These are phyloP conservation scores for Hipparchia sbordonii DNA, from an alignment of 2,888 invertebrate genomes.

Conservation along the genomic window DNA sequence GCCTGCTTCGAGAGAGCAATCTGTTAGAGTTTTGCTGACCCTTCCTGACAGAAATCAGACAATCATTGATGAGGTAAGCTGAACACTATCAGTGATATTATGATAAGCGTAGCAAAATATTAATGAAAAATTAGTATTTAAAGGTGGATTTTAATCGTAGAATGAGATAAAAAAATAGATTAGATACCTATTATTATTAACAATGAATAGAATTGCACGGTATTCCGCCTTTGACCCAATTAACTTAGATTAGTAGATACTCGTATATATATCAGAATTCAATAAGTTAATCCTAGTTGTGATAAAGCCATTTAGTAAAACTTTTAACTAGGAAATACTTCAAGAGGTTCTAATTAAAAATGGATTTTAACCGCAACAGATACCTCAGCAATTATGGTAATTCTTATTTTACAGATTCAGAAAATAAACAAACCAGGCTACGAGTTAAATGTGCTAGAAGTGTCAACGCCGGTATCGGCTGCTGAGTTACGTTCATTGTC, in stretches of 20 bases:
- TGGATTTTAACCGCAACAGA: too few relatives aligned
- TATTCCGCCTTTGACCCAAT: too few relatives aligned
- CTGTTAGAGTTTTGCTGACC: slow-evolving; percentile 87
- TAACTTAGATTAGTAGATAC: too few relatives aligned
- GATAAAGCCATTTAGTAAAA: too few relatives aligned
- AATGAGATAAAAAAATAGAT: too few relatives aligned
- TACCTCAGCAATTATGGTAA: not conserved
- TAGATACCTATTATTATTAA: too few relatives aligned
- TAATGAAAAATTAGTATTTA: too few relatives aligned
- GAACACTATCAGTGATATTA: not conserved
- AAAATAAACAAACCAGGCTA: slow-evolving; percentile 88
- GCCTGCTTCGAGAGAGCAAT: slow-evolving; percentile 85
- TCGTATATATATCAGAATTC: too few relatives aligned
- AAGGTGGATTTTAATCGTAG: too few relatives aligned
- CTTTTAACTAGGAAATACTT: not conserved
- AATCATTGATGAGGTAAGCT: slow-evolving; percentile 86
- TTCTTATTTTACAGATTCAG: slow-evolving; percentile 74
- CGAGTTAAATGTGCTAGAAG: slow-evolving; percentile 90
- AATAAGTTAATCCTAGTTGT: too few relatives aligned
- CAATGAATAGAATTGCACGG: too few relatives aligned
- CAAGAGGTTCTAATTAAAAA: not conserved
- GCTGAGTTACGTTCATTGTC: slow-evolving; percentile 89
- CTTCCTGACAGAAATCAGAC: slow-evolving; percentile 88
- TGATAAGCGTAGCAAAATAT: not conserved
- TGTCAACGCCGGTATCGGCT: slow-evolving; percentile 89